Base-by-base conservation (phyloP, 2,113 vertebrate species). In the Sardina pilchardus region DNA sequence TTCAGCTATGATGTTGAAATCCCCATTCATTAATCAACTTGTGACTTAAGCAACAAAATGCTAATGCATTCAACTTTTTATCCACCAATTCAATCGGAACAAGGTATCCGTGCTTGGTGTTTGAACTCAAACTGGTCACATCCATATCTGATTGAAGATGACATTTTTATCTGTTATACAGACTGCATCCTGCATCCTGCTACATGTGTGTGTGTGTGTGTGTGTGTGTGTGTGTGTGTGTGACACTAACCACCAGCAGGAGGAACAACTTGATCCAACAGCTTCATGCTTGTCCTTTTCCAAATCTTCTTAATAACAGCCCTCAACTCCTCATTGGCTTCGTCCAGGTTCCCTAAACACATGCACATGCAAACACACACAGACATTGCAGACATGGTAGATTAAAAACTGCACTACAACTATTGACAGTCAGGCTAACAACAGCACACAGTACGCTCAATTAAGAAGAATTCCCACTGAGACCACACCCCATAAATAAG, bases 171-270 rank as follows among this genome's bases (percentile, higher is more conserved):
- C 8, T 47, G 12, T 47, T 47, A 47, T 47, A 47, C 45, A 47
- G 45, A 47, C 45, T 19, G 53, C 36, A 4, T 24, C 39, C 39
- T 42, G 39, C 39, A 42, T 24, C 39, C 39, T 42, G 39, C 39
- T 3, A 42, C 4, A 34, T 44, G 9, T 63, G 39, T 10, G 16
- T 36, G 59, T 24, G 59, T 63, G 59, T 63, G 59, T 63, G 59
- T 63, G 59, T 71, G 63, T 71, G 63, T 71, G 63, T 71, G 63
- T 71, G 63, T 71, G 63, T 71, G 63, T 71, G 34, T 75, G 71
- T 50, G n/a, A 80, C 14, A 36, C 71, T 78, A 78, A 78, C 71
- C 71, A 36, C 71, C 71, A 36, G 71, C 71, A 16, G 71, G 71
- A 78, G 71, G 71, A 34, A 78, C 71, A 1, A 78, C 71, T 78